A percentile compares a stretch with the other conserved stretches of the same genome.
phyloP scores from a whole-genome alignment of 2,888 invertebrate species.

The Phorcus lineatus region DNA sequence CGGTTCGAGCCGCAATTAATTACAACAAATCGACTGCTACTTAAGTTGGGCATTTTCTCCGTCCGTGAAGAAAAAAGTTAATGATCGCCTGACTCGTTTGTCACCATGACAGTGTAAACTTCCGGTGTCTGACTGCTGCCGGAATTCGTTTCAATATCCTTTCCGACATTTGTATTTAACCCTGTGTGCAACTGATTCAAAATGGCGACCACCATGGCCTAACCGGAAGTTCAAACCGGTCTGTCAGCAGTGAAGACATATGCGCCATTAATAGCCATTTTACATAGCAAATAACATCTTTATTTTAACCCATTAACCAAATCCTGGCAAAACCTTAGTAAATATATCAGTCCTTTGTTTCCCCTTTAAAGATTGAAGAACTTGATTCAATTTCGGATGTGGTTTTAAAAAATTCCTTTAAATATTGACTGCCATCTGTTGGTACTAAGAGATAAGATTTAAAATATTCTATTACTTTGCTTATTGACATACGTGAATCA shows the following conservation, averaged over 20 bases:
- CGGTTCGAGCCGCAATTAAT: neutral
- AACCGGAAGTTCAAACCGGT: neutral
- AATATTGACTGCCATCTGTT: no score
- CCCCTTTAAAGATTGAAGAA: no score
- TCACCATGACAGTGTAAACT: slow-evolving; percentile 18
- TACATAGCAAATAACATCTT: no score
- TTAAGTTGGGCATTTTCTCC: neutral
- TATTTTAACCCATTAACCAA: no score
- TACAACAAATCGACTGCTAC: neutral
- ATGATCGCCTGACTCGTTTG: slow-evolving; percentile 11
- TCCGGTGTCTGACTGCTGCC: slow-evolving; percentile 14
- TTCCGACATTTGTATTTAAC: slow-evolving; percentile 24
- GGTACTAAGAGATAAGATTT: no score
- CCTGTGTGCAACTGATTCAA: slow-evolving; percentile 1
- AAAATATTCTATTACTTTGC: no score
- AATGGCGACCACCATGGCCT: slow-evolving; percentile 10
- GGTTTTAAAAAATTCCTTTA: no score
- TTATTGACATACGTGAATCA: no score
- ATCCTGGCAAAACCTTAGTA: no score
- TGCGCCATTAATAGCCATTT: no score
- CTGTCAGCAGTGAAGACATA: neutral
- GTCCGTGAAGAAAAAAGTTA: neutral
- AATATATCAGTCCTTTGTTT: no score
- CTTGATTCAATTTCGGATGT: no score
- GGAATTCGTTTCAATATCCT: slow-evolving; percentile 21